These are phyloP conservation scores for Myiotriccus ornatus DNA, from an alignment of 2,797 vertebrate species.

Conservation along the genomic window DNA sequence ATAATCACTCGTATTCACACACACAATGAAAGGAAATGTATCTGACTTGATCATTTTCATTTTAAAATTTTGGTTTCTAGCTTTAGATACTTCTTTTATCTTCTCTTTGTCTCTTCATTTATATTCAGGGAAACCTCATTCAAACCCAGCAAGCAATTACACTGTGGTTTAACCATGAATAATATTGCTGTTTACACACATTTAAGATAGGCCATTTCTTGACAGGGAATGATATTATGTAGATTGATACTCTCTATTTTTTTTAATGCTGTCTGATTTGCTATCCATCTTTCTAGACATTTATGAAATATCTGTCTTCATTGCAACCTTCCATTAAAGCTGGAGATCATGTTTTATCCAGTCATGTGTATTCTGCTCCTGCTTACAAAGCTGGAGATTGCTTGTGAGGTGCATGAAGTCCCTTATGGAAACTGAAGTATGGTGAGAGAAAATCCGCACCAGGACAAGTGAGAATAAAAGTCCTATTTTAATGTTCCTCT, in stretches of 20 bases:
- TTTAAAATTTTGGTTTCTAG: not conserved
- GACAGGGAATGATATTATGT: not conserved
- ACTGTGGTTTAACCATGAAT: slow-evolving; percentile 18
- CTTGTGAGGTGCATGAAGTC: not conserved
- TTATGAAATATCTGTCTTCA: slow-evolving; percentile 1
- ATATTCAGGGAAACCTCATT: slow-evolving; percentile 3
- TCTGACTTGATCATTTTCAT: not conserved
- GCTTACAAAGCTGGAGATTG: not conserved
- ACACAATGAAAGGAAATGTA: not conserved
- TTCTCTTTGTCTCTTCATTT: not conserved
- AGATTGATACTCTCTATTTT: not conserved
- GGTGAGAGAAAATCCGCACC: not conserved
- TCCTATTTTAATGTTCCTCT: not conserved
- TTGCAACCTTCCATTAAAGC: not conserved
- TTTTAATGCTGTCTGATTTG: not conserved
- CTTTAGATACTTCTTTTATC: slow-evolving; percentile 1
- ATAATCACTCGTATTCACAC: not conserved
- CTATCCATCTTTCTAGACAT: not conserved
- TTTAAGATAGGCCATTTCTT: not conserved
- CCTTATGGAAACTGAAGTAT: not conserved
- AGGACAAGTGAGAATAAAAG: not conserved
- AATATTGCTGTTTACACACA: slow-evolving; percentile 28
- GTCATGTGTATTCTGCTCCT: not conserved
- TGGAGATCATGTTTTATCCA: not conserved
- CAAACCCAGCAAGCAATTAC: not conserved